Base-by-base conservation (phyloP, 2,888 invertebrate species). In the Alloscopus bannaensis region DNA sequence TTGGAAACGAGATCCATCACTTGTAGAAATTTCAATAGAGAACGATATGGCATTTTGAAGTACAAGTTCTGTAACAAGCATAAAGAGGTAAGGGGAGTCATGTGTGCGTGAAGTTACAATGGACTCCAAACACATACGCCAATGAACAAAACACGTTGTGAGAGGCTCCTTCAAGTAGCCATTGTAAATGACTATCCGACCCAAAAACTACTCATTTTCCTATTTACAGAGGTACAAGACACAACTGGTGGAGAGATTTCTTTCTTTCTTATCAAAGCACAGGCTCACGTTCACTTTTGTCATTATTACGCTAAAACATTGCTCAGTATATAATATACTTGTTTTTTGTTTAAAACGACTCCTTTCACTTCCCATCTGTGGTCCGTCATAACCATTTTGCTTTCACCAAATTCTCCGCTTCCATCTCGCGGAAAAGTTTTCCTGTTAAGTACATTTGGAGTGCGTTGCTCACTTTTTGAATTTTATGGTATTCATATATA, bases 301-400 rank as follows among this genome's bases (percentile, higher is more conserved):
- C 50, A 13, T 50, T 50, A 50, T 22, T 50, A 50, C 50, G 2
- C 11, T 2, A 50, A 11, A 22, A 18, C 20, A 42, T 42, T 42
- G 18, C 18, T n/a, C 18, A 42, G 42, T 18, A 42, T n/a, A n/a
- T n/a, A n/a, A n/a, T n/a, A n/a, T n/a, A n/a, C n/a, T n/a, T n/a
- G 18, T 42, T 42, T 42, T n/a, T 42, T 42, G 42, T 36, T 36
- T 18, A 50, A 50, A 50, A 50, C 50, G 50, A 50, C 50, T n/a
- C 20, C 50, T n/a, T 50, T n/a, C 22, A 50, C 50, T 50, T 50
- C 50, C 50, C 50, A 50, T 50, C 50, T 50, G 50, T 50, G 50
- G 50, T 18, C 50, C 20, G 50, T 50, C 50, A 22, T 50, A 50
- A 50, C 50, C n/a, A 50, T 50, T 50, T 50, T 42, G 42, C 50